phyloP scores from a whole-genome alignment of 2,113 vertebrate species.

The Cervus canadensis region DNA sequence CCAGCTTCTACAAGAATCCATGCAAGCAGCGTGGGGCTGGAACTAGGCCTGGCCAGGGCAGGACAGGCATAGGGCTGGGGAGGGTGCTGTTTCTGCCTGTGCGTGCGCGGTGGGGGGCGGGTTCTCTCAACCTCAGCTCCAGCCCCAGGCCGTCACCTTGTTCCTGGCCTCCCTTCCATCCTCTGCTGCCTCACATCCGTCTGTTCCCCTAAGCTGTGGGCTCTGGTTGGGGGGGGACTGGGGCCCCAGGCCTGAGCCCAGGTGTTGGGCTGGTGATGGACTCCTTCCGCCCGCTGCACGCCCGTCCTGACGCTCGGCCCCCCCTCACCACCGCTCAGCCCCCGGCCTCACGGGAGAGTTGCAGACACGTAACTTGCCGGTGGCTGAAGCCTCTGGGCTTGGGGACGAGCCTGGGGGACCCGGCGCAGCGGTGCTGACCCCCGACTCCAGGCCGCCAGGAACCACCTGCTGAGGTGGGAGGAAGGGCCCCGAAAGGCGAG shows the following conservation, averaged over 20 bases:
- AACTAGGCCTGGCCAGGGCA: neutral
- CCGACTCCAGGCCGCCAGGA: neutral
- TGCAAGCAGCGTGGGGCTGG: fast-evolving
- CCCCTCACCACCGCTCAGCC: neutral
- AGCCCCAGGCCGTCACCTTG: neutral
- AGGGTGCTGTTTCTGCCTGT: neutral
- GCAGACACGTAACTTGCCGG: neutral
- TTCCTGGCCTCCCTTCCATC: neutral
- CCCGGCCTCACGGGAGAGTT: neutral
- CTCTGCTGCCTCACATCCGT: neutral
- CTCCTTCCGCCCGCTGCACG: neutral
- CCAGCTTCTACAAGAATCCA: neutral
- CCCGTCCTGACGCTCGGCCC: neutral
- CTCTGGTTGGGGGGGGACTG: neutral
- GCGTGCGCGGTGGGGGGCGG: fast-evolving
- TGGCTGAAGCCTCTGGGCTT: neutral
- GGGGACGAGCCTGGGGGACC: neutral
- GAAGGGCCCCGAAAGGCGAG: neutral
- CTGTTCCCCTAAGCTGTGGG: conserved; percentile 27
- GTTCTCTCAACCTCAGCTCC: neutral
- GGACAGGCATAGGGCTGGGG: neutral
- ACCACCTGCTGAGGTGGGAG: conserved; percentile 63
- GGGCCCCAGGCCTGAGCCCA: neutral
- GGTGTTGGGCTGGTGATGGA: neutral
- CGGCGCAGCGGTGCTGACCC: neutral